These are phyloP conservation scores for Chesias legatella DNA, from an alignment of 2,888 invertebrate genomes.

Conservation along the genomic window DNA sequence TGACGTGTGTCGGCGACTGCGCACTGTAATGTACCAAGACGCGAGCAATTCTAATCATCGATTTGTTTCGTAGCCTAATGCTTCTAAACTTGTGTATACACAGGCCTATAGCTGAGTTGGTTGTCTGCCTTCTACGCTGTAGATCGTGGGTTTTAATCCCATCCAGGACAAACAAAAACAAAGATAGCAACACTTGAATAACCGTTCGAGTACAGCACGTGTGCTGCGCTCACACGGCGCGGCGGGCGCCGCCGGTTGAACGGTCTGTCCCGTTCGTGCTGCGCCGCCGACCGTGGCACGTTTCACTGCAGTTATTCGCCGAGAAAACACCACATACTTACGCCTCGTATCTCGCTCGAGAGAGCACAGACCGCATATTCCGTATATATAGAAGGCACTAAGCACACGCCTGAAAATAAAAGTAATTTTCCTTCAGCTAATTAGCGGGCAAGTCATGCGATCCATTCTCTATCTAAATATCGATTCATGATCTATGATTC, in stretches of 20 bases:
- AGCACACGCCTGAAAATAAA: constrained; percentile 56
- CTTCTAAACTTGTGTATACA: too few relatives aligned
- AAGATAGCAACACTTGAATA: too few relatives aligned
- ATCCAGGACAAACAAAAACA: too few relatives aligned
- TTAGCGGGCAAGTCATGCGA: constrained; percentile 24
- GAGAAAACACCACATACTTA: constrained; percentile 74
- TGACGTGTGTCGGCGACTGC: constrained; percentile 19
- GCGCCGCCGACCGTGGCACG: constrained; percentile 62
- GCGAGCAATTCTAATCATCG: constrained; percentile 8
- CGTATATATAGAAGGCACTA: constrained; percentile 40
- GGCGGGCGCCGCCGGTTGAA: constrained; percentile 31
- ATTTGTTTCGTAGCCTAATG: constrained; percentile 1
- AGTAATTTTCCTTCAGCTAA: constrained; percentile 43
- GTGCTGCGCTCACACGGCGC: too few relatives aligned
- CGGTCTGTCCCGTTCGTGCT: constrained; percentile 42
- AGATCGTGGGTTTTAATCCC: too few relatives aligned
- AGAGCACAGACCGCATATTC: constrained; percentile 44
- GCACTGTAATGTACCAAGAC: constrained; percentile 8
- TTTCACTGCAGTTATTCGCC: constrained; percentile 77
- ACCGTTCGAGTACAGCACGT: too few relatives aligned
- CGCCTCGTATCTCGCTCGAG: constrained; percentile 63
- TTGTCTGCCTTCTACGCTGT: too few relatives aligned
- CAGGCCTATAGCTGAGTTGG: too few relatives aligned
- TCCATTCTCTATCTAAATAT: constrained; percentile 33
- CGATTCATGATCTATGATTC: constrained; percentile 14